Evolutionary conservation across 2,888 invertebrate species (phyloP).

Genomic region (Mesochorus sp.): DNA sequence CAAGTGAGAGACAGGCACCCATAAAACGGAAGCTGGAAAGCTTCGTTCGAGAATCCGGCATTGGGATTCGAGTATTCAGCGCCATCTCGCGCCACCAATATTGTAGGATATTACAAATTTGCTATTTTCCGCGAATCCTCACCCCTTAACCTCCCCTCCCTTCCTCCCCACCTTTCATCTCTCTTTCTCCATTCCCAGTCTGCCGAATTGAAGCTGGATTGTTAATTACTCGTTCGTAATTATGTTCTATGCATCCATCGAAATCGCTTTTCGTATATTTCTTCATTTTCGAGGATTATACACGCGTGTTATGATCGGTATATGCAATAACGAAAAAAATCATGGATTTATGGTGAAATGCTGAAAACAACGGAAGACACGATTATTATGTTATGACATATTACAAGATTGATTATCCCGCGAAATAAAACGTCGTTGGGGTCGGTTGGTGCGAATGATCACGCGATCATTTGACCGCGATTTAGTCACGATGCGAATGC

Average conservation of each 20-base stretch:
- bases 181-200: constrained; percentile 44
- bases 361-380: too few relatives aligned
- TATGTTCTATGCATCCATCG: constrained; percentile 74
- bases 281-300: constrained; percentile 25
- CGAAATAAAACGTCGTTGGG: constrained; percentile 18
- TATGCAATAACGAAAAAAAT: neutral
- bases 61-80: constrained; percentile 68
- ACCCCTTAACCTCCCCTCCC: neutral
- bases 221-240: constrained; percentile 81
- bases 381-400: too few relatives aligned
- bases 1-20: constrained; percentile 26
- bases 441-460: constrained; percentile 43
- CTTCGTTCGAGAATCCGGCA: constrained; percentile 59
- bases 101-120: constrained; percentile 82
- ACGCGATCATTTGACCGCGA: constrained; percentile 40
- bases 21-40: constrained; percentile 51
- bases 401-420: too few relatives aligned
- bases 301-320: too few relatives aligned
- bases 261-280: constrained; percentile 74
- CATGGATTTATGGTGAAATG: neutral
- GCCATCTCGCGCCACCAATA: constrained; percentile 73
- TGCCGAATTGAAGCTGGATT: constrained; percentile 81
- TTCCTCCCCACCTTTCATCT: neutral
- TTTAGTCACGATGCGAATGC: constrained; percentile 41
- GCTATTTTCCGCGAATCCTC: constrained; percentile 79